Conservation (phyloP, 2,797 vertebrate genomes). For the Somateria mollissima region DNA sequence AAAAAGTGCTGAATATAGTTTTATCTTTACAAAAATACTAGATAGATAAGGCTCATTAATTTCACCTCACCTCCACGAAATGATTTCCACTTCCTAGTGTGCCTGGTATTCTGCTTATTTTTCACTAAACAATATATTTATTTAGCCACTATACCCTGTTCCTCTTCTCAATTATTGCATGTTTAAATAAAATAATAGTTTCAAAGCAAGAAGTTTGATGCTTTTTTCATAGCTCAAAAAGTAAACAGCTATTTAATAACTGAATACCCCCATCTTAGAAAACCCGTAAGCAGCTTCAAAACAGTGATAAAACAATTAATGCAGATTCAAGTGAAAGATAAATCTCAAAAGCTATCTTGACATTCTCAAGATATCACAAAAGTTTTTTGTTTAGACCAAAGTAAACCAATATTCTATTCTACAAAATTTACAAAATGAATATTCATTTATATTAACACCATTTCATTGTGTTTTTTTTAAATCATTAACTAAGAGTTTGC, state of each 20-base stretch:
- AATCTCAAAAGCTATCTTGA: conserved; percentile 5
- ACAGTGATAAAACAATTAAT: conserved; percentile 42
- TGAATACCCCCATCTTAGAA: conserved; percentile 20
- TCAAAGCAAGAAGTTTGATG: conserved; percentile 41
- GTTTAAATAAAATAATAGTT: conserved; percentile 50
- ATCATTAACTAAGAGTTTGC: neutral
- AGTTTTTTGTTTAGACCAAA: neutral
- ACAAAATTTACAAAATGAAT: conserved; percentile 35
- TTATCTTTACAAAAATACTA: conserved; percentile 55
- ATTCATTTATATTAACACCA: neutral
- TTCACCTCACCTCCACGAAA: neutral
- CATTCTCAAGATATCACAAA: neutral
- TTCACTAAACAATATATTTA: neutral
- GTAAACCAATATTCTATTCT: conserved; percentile 7
- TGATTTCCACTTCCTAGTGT: conserved; percentile 15
- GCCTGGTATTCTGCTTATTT: neutral
- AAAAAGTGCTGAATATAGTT: conserved; percentile 67
- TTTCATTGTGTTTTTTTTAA: neutral
- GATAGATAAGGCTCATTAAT: conserved; percentile 61
- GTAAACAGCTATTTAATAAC: conserved; percentile 45
- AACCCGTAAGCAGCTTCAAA: conserved; percentile 64
- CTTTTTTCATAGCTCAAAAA: neutral
- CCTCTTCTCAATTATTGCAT: conserved; percentile 64
- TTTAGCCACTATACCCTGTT: conserved; percentile 22
- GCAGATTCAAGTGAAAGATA: conserved; percentile 53